Percentiles rank a stretch among this genome's conserved stretches.
Conservation (phyloP, 1,140 invertebrate species). For the Drosophila gunungcola region DNA sequence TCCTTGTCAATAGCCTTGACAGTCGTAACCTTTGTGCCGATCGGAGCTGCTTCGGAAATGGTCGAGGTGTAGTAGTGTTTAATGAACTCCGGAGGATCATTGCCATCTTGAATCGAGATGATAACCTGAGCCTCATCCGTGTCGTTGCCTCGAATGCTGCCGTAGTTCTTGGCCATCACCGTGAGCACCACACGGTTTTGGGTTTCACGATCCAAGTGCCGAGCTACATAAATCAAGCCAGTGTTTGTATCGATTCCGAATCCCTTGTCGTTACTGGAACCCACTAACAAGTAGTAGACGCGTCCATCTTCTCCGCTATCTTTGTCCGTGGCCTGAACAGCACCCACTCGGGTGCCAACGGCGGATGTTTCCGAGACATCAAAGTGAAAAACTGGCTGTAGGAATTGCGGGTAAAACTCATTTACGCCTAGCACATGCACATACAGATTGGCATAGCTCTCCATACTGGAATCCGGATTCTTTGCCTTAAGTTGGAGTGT, state of each 20-base stretch:
- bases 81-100: constrained; percentile 96
- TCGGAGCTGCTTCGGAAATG: constrained; percentile 90
- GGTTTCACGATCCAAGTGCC: constrained; percentile 94
- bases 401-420: constrained; percentile 96
- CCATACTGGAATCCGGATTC: constrained; percentile 94
- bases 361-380: constrained; percentile 96
- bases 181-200: constrained; percentile 95
- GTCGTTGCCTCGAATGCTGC: constrained; percentile 96
- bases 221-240: constrained; percentile 93
- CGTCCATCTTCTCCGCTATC: constrained; percentile 96
- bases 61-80: constrained; percentile 90
- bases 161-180: constrained; percentile 97
- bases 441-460: constrained; percentile 89
- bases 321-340: constrained; percentile 95
- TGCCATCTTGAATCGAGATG: constrained; percentile 97
- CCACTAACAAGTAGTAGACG: constrained; percentile 96
- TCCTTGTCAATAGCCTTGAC: constrained; percentile 97
- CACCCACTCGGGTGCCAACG: constrained; percentile 93
- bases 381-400: constrained; percentile 96
- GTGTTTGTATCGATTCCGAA: constrained; percentile 94
- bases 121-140: constrained; percentile 97
- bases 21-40: constrained; percentile 90
- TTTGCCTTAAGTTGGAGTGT: constrained; percentile 92
- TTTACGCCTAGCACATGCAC: constrained; percentile 95
- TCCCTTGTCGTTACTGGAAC: constrained; percentile 96